phyloP scores from a whole-genome alignment of 2,888 invertebrate species.

The Lycophotia porphyrea region DNA sequence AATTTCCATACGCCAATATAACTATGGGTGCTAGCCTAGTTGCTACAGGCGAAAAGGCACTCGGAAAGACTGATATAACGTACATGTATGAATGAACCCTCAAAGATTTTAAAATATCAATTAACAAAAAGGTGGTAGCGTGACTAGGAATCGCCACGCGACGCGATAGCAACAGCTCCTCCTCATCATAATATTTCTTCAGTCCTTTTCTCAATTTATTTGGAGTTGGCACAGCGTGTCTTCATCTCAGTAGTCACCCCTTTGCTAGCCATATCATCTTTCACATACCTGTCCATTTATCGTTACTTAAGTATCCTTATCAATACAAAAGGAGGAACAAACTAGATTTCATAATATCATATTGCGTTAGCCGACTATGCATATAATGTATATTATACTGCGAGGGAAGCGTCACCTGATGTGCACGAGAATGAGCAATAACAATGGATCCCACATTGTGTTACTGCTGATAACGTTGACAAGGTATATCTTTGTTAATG shows the following conservation, averaged over 20 bases:
- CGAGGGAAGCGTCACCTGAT: constrained; percentile 27
- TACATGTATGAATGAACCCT: no score
- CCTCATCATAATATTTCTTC: not conserved
- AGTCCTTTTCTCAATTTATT: not conserved
- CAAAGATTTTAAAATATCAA: not conserved
- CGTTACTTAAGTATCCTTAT: not conserved
- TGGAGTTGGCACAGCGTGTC: not conserved
- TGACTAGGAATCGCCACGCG: not conserved
- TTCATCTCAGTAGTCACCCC: not conserved
- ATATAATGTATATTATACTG: constrained; percentile 13
- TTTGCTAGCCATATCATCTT: not conserved
- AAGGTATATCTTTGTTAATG: constrained; percentile 23
- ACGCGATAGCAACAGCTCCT: not conserved
- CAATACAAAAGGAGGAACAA: not conserved
- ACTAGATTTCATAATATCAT: constrained; percentile 2
- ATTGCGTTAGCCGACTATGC: not conserved
- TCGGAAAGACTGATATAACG: not conserved
- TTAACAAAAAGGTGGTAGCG: not conserved
- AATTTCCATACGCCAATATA: constrained; percentile 8
- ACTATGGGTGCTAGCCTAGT: not conserved
- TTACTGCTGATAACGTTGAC: constrained; percentile 31
- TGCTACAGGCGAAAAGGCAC: not conserved
- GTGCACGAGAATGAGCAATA: constrained; percentile 15
- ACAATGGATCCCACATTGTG: constrained; percentile 32
- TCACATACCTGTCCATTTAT: not conserved